Conservation (phyloP, 2,888 invertebrate species). For the Drosophila cognata region DNA sequence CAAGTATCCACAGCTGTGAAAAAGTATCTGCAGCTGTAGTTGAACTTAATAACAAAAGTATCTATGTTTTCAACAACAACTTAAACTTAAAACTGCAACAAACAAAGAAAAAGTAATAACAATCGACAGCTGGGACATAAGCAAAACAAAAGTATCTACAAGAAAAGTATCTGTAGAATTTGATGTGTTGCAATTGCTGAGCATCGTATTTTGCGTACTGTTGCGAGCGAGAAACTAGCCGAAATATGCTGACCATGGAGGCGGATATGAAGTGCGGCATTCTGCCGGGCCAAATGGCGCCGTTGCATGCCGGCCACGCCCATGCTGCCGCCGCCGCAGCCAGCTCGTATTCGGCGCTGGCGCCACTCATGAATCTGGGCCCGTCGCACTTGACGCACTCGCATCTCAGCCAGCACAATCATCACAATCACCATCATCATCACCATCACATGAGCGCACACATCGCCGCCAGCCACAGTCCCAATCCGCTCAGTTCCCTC, state of each 20-base stretch:
- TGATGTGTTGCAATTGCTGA: constrained; percentile 3
- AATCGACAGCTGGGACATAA: background rate
- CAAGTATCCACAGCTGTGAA: constrained; percentile 7
- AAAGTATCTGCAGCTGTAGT: background rate
- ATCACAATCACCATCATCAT: constrained; percentile 87
- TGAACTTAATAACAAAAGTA: background rate
- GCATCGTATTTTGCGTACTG: background rate
- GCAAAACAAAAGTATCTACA: background rate
- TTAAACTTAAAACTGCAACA: background rate
- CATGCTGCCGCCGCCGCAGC: constrained; percentile 65
- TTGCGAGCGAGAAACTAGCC: background rate
- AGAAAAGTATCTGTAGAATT: constrained; percentile 3
- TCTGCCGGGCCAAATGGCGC: constrained; percentile 94
- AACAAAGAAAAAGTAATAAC: background rate
- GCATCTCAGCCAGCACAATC: constrained; percentile 88
- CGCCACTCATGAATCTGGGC: constrained; percentile 89
- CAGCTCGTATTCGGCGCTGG: constrained; percentile 89
- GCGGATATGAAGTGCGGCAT: constrained; percentile 95
- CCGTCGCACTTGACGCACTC: constrained; percentile 88
- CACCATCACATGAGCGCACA: constrained; percentile 84
- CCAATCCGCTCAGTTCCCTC: constrained; percentile 82
- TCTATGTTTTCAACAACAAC: background rate
- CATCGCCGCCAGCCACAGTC: constrained; percentile 80
- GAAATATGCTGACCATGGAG: constrained; percentile 95
- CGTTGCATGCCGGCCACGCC: constrained; percentile 89